phyloP scores from a whole-genome alignment of 2,888 invertebrate genomes.

The Toxonevra muliebris region DNA sequence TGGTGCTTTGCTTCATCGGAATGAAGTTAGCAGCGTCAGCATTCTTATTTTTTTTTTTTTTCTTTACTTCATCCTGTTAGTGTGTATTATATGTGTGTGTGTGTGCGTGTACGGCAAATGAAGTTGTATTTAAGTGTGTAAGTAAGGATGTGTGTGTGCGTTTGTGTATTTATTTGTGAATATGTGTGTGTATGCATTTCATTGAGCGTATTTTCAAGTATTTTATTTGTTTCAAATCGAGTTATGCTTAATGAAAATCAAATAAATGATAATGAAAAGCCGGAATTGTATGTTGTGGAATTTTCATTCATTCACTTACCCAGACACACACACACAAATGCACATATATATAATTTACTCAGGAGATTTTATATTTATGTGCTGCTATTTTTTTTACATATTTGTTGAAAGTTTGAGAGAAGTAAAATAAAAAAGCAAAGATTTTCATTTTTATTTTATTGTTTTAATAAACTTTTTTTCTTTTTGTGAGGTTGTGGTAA shows the following conservation, averaged over 20 bases:
- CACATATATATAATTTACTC: too few relatives aligned
- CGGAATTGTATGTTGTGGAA: slow-evolving; percentile 1
- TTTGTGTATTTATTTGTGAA: not conserved
- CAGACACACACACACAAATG: not conserved
- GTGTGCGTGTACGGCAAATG: not conserved
- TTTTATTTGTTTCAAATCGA: slow-evolving; percentile 57
- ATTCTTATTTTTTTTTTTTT: not conserved
- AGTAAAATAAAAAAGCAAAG: too few relatives aligned
- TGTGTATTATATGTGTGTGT: not conserved
- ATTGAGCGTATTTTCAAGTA: slow-evolving; percentile 39
- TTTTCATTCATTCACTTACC: not conserved
- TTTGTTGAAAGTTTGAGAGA: too few relatives aligned
- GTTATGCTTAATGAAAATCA: slow-evolving; percentile 61
- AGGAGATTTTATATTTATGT: too few relatives aligned
- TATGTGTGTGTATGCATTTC: not conserved
- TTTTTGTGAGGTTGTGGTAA: too few relatives aligned
- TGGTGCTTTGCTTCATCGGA: too few relatives aligned
- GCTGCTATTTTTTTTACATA: too few relatives aligned
- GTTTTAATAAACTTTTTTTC: too few relatives aligned
- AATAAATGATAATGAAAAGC: slow-evolving; percentile 47
- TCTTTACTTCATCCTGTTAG: not conserved
- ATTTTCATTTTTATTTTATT: too few relatives aligned
- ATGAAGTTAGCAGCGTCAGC: too few relatives aligned
- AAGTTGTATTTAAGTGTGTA: not conserved
- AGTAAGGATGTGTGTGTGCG: not conserved